Evolutionary conservation across 2,888 invertebrate species (phyloP), one percentile per base, ranked within the genome.

Genomic region (Oligia strigilis): DNA sequence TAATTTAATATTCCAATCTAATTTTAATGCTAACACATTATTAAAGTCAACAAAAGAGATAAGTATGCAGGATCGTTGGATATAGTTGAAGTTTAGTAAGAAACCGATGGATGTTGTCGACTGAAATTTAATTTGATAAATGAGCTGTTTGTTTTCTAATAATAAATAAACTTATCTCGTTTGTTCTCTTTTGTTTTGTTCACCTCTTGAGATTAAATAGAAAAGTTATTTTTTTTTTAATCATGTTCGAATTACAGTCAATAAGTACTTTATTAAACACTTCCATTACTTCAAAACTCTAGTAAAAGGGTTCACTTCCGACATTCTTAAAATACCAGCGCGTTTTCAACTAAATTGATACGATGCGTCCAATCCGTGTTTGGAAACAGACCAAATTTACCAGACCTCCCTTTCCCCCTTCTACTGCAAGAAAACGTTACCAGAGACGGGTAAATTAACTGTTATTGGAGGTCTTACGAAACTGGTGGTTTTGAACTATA

Each of bases 271-370:
- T 69, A 75, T 40, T 66, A 81, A 84, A 55, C 40, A 66, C 46
- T 72, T 66, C 72, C 29, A 77, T 66, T 65, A 62, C 77, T 75
- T 23, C 29, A 64, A 69, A 49, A 72, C 70, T 14, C 23, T 9
- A 69, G 46, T 69, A 67, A 77, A 81, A 85, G 78, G 75, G 75
- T 78, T 85, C 81, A 92, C 93, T 94, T 94, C 93, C 93, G 89
- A 93, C 94, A 94, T 96, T 91, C 92, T 89, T 88, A 60, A 92
- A 92, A 95, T 95, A 90, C 92, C 93, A 80, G 88, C 77, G 92
- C 92, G 93, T 94, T 90, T 89, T 87, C 90, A 87, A 89, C 90
- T 78, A 91, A 94, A 94, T 94, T 93, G 93, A 94, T 95, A 89
- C 93, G 93, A 92, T 92, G 85, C 93, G 90, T 87, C 87, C 89